These are phyloP conservation scores for Zoanthus sansibaricus DNA, from an alignment of 92 coral and sea anemone species.

Conservation along the genomic window DNA sequence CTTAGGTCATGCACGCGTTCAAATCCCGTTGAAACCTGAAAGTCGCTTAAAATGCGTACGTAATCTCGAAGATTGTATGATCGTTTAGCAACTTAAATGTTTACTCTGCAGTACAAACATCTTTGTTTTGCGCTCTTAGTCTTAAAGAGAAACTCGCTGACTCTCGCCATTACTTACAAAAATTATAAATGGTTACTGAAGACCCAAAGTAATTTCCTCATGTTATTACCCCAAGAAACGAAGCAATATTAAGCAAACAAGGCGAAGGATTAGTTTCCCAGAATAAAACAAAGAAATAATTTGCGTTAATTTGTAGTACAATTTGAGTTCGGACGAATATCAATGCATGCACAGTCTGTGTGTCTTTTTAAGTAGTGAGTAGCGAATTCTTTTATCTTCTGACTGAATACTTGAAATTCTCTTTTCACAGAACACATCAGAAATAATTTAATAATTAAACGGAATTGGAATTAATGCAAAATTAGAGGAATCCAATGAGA, in stretches of 20 bases:
- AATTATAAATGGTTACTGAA: not conserved
- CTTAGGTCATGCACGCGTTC: no score
- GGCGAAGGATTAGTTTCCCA: not conserved
- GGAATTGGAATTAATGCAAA: not conserved
- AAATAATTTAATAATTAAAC: slow-evolving; percentile 10
- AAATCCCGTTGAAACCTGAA: no score
- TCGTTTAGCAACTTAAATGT: no score
- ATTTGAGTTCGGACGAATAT: not conserved
- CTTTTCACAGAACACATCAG: slow-evolving; percentile 1
- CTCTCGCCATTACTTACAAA: slow-evolving; percentile 18
- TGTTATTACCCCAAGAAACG: not conserved
- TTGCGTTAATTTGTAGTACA: not conserved
- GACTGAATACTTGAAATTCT: not conserved
- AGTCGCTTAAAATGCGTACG: no score
- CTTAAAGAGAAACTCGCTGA: not conserved
- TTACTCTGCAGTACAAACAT: not conserved
- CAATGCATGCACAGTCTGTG: not conserved
- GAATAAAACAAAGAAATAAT: not conserved
- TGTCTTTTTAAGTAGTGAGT: not conserved
- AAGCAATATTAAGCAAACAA: slow-evolving; percentile 26
- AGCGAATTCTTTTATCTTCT: not conserved
- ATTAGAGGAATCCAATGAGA: not conserved
- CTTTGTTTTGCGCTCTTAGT: slow-evolving; percentile 4
- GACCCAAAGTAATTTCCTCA: not conserved
- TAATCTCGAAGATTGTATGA: no score